Evolutionary conservation across 2,888 invertebrate genomes (phyloP), one percentile per base, ranked within the genome.

Genomic region (Yponomeuta malinellus): DNA sequence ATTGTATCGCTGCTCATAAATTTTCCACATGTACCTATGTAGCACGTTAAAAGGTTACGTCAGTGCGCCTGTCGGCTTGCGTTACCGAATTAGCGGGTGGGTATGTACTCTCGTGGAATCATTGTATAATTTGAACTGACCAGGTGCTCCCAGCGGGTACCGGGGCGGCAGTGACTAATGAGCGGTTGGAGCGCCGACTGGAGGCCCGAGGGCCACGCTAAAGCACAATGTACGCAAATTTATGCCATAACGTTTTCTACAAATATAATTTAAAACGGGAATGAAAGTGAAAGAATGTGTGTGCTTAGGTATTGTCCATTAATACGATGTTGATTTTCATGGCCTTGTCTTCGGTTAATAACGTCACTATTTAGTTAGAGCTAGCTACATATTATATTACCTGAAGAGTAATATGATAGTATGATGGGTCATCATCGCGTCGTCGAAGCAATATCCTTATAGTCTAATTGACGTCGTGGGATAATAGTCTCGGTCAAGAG

Each of bases 101-200:
- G 65, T 65, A 10, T 43, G 9, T 8, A 43, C 43, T 43, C 43
- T 43, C 43, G 8, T 65, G 8, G 33, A 65, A 67, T 67, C 37
- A 63, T 65, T 33, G 63, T 52, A 12, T 33, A 29, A 31, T 59
- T 72, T 75, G 79, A 82, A 82, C 23, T 23, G 37, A 37, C 67
- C 81, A 83, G 83, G 81, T 82, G 79, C 73, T 77, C 79, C 78
- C 80, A 66, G 73, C 73, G 78, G 78, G 76, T 74, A 72, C 72
- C 29, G 66, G 66, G 59, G 31, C 52, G 78, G 77, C 75, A 77
- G 77, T 82, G 83, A 84, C 81, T 84, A 86, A 86, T 83, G 85
- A 84, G 83, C 80, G 85, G 84, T 81, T 79, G 80, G 78, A 73
- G 79, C 77, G 81, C 77, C 79, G 83, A 84, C 80, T 83, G 80